Evolutionary conservation across 2,113 vertebrate genomes (phyloP).

Genomic region (Chlorodrepanis virens): DNA sequence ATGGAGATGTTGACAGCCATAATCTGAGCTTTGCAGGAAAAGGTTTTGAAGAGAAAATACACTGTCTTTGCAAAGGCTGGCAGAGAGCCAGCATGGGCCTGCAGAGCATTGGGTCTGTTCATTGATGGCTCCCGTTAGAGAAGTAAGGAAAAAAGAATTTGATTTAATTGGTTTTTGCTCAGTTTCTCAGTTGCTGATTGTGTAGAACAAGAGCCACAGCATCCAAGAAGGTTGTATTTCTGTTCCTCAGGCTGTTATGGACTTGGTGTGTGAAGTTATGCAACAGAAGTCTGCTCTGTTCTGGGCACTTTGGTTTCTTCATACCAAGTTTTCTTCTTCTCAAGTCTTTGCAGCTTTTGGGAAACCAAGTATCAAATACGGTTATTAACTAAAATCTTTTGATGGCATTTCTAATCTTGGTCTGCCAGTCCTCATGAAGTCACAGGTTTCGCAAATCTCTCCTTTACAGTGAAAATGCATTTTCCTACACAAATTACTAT

Average conservation of each 20-base stretch:
- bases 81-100: neutral
- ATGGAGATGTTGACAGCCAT: constrained; percentile 4
- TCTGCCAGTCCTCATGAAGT: neutral
- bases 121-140: accelerated
- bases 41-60: neutral
- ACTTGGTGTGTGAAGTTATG: neutral
- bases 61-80: neutral
- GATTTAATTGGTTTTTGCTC: neutral
- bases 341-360: neutral
- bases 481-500: neutral
- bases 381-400: neutral
- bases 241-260: neutral
- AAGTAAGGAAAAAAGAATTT: neutral
- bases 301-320: neutral
- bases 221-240: neutral
- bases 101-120: neutral
- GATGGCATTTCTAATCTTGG: neutral
- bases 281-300: neutral
- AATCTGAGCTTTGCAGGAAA: neutral
- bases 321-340: neutral
- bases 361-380: neutral
- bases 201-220: neutral
- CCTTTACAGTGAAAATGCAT: neutral
- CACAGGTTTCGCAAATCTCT: neutral
- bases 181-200: neutral